phyloP scores from a whole-genome alignment of 1,140 invertebrate species.

The Plodia interpunctella region DNA sequence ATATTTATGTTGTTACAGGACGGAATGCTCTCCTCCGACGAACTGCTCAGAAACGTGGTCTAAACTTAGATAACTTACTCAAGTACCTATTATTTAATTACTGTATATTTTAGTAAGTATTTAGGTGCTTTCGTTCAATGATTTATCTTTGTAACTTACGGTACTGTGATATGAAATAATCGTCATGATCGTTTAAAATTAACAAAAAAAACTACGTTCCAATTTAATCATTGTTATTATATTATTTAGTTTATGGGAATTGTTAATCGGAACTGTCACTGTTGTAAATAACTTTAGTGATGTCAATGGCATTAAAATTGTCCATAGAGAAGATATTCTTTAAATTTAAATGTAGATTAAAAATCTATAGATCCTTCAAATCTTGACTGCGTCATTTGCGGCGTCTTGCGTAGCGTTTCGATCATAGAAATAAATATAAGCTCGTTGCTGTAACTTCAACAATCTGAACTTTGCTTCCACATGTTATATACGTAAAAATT shows the following conservation, averaged over 20 bases:
- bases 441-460: no score
- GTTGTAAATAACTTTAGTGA: slow-evolving; percentile 39
- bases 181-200: slow-evolving; percentile 10
- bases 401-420: background rate
- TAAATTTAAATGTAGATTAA: slow-evolving; percentile 26
- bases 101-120: slow-evolving; percentile 44
- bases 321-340: slow-evolving; percentile 31
- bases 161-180: slow-evolving; percentile 62
- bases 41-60: slow-evolving; percentile 61
- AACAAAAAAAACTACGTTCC: slow-evolving; percentile 16
- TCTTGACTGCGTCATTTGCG: background rate
- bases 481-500: no score
- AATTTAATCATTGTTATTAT: slow-evolving; percentile 11
- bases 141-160: slow-evolving; percentile 53
- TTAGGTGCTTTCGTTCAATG: slow-evolving; percentile 31
- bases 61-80: slow-evolving; percentile 43
- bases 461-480: no score
- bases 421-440: no score
- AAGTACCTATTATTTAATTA: slow-evolving; percentile 44
- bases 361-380: slow-evolving; percentile 14
- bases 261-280: slow-evolving; percentile 28
- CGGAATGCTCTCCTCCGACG: slow-evolving; percentile 59
- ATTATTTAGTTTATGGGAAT: slow-evolving; percentile 10
- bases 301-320: slow-evolving; percentile 34
- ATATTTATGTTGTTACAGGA: slow-evolving; percentile 46